These are phyloP conservation scores for Montipora efflorescens DNA, from an alignment of 64 coral and sea anemone species.

Conservation along the genomic window DNA sequence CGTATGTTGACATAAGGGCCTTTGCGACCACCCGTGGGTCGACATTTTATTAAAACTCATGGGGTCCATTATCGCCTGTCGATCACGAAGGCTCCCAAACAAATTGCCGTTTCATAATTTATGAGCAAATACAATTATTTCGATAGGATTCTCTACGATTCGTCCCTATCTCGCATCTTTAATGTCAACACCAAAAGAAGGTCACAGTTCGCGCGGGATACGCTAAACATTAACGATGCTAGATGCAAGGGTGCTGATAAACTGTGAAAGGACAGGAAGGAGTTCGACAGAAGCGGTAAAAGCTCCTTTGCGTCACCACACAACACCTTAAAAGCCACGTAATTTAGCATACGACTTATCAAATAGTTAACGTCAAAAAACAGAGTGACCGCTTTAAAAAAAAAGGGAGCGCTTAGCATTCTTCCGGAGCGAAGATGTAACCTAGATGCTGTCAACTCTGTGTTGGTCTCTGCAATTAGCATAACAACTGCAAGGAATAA, in stretches of 20 bases:
- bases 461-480: conserved; percentile 84
- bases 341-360: conserved; percentile 78
- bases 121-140: conserved; percentile 99
- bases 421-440: conserved; percentile 83
- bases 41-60: conserved; percentile 99
- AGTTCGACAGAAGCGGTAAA: conserved; percentile 72
- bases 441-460: conserved; percentile 76
- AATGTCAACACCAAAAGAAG: conserved; percentile 87
- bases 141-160: conserved; percentile 94
- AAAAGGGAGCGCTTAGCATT: conserved; percentile 81
- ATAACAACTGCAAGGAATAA: conserved; percentile 87
- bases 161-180: conserved; percentile 89
- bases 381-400: conserved; percentile 43
- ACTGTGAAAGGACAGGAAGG: conserved; percentile 83
- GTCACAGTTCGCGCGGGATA: conserved; percentile 71
- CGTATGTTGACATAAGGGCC: conserved; percentile 94
- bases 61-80: conserved; percentile 99
- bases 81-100: conserved; percentile 97
- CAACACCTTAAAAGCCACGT: conserved; percentile 76
- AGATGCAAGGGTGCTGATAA: conserved; percentile 89
- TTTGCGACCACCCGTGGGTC: conserved; percentile 97
- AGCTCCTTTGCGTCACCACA: conserved; percentile 32
- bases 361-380: conserved; percentile 87
- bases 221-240: conserved; percentile 81
- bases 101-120: conserved; percentile 99